Evolutionary conservation across 2,113 vertebrate species (phyloP).

Genomic region (Amphiprion ocellaris): DNA sequence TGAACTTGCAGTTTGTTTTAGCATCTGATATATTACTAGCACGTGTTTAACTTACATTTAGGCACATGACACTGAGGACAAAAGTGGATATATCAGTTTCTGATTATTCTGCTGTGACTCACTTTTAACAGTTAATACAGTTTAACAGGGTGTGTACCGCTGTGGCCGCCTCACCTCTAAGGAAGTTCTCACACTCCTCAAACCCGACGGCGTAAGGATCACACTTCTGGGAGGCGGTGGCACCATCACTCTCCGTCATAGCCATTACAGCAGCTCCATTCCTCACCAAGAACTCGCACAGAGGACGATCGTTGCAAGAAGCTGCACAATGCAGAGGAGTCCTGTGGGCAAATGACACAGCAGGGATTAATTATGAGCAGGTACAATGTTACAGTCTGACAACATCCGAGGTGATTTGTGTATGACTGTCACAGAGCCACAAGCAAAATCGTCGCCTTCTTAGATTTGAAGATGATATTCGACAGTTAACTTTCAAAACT

Average conservation of each 20-base stretch:
- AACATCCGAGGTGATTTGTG: too few species aligned
- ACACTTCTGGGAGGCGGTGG: slow-evolving; percentile 90
- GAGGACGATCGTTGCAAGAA: slow-evolving; percentile 90
- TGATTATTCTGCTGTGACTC: not conserved
- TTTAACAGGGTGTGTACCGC: not conserved
- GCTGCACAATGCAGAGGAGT: slow-evolving; percentile 92
- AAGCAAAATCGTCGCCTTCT: too few species aligned
- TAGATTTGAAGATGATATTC: too few species aligned
- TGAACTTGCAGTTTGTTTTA: too few species aligned
- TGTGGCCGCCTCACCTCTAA: slow-evolving; percentile 83
- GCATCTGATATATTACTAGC: too few species aligned
- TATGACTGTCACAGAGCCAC: too few species aligned
- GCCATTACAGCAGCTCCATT: slow-evolving; percentile 90
- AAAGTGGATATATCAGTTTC: not conserved
- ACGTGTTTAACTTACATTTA: too few species aligned
- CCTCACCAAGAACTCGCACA: slow-evolving; percentile 90
- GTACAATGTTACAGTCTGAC: too few species aligned
- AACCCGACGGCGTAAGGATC: slow-evolving; percentile 90
- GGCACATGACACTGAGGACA: not conserved
- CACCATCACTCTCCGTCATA: slow-evolving; percentile 89
- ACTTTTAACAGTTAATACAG: not conserved
- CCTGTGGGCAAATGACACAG: slow-evolving; percentile 73
- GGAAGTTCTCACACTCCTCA: slow-evolving; percentile 88
- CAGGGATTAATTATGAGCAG: not conserved
- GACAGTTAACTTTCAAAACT: too few species aligned